Conservation (phyloP, 2,888 invertebrate species). For the Lamproptera curius region DNA sequence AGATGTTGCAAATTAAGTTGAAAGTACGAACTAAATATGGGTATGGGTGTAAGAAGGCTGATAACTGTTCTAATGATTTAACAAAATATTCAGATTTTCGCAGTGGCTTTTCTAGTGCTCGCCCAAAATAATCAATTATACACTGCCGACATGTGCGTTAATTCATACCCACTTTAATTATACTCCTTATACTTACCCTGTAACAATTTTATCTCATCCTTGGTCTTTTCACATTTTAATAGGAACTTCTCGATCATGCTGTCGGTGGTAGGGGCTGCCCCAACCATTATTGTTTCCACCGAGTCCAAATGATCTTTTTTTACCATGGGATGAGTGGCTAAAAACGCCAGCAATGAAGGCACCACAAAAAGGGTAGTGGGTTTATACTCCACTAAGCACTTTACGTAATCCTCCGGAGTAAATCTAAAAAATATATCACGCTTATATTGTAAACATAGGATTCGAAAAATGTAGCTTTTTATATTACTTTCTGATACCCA, state of each 20-base stretch:
- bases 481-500: too few relatives aligned
- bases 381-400: slow-evolving; percentile 78
- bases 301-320: slow-evolving; percentile 81
- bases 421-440: too few relatives aligned
- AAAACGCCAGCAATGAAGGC: slow-evolving; percentile 86
- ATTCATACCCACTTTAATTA: too few relatives aligned
- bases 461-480: too few relatives aligned
- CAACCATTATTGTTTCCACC: slow-evolving; percentile 81
- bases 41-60: too few relatives aligned
- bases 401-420: slow-evolving; percentile 84
- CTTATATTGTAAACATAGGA: too few relatives aligned
- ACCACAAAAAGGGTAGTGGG: slow-evolving; percentile 84
- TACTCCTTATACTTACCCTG: slow-evolving; percentile 55
- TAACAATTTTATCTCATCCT: slow-evolving; percentile 63
- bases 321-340: slow-evolving; percentile 85
- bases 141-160: too few relatives aligned
- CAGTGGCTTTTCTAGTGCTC: too few relatives aligned
- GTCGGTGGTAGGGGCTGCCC: slow-evolving; percentile 85
- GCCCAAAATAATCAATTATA: too few relatives aligned
- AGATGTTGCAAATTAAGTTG: too few relatives aligned
- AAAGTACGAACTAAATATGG: too few relatives aligned
- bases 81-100: not conserved
- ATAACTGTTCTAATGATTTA: not conserved
- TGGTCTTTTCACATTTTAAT: slow-evolving; percentile 74
- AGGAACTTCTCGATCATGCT: slow-evolving; percentile 80